A percentile compares a stretch with the other conserved stretches of the same genome.
Conservation (phyloP, 2,797 vertebrate genomes). For the Cyclura pinguis region DNA sequence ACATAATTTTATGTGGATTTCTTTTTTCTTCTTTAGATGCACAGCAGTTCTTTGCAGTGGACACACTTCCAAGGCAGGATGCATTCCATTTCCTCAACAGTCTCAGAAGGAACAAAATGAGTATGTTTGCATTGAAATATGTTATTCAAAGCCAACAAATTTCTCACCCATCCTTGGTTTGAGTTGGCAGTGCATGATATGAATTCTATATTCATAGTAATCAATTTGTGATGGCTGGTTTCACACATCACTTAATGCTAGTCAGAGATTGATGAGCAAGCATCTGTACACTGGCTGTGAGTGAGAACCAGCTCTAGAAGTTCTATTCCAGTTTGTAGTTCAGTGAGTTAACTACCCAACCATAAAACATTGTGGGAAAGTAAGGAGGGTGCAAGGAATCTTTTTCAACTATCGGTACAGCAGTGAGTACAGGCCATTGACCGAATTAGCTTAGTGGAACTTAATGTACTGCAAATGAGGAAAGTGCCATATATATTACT, state of each 20-base stretch:
- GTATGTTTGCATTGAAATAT: neutral
- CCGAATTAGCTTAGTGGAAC: conserved; percentile 2
- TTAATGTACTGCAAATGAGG: neutral
- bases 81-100: neutral
- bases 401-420: neutral
- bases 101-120: neutral
- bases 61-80: neutral
- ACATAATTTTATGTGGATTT: neutral
- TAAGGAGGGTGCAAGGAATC: neutral
- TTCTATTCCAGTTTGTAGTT: conserved; percentile 4
- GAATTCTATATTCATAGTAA: neutral
- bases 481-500: rapidly evolving
- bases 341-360: neutral
- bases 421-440: neutral
- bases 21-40: neutral
- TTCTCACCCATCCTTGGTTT: neutral
- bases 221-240: neutral
- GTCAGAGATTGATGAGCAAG: conserved; percentile 4
- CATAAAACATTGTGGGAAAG: neutral
- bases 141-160: neutral
- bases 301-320: conserved; percentile 11
- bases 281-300: neutral
- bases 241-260: neutral
- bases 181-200: neutral
- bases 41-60: neutral